Evolutionary conservation across 2,888 invertebrate genomes (phyloP).

Genomic region (Anarsia innoxiella): DNA sequence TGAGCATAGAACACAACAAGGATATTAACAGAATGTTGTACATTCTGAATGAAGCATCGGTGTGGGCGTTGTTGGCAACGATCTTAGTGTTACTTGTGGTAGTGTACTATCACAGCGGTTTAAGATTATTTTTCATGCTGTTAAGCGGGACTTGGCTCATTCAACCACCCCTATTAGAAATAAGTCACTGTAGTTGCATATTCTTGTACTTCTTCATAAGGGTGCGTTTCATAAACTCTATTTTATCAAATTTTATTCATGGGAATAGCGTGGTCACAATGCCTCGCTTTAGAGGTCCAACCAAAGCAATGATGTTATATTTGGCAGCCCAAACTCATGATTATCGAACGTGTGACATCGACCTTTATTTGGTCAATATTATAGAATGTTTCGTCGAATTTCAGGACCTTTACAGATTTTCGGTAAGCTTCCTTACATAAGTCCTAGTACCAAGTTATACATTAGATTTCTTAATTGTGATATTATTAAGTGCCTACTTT

Average conservation of each 20-base stretch:
- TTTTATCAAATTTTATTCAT: conserved; percentile 35
- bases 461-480: too few species aligned
- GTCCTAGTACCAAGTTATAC: too few species aligned
- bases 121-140: conserved; percentile 27
- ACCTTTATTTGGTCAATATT: conserved; percentile 31
- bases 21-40: conserved; percentile 25
- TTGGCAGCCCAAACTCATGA: conserved; percentile 33
- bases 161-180: too few species aligned
- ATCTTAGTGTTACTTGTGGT: conserved; percentile 12
- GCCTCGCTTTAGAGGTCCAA: conserved; percentile 15
- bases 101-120: too few species aligned
- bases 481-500: too few species aligned
- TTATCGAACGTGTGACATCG: conserved; percentile 31
- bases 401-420: conserved; percentile 32
- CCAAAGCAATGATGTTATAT: conserved; percentile 23
- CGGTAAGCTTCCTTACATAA: too few species aligned
- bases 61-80: conserved; percentile 14
- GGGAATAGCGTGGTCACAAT: conserved; percentile 12
- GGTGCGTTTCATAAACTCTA: conserved; percentile 37
- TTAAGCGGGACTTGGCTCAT: too few species aligned
- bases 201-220: conserved; percentile 36
- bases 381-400: conserved; percentile 30
- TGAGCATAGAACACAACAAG: conserved; percentile 35
- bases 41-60: conserved; percentile 20
- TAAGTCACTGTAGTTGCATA: conserved; percentile 33